phyloP scores from a whole-genome alignment of 2,797 vertebrate genomes.

The Harpagifer antarcticus region DNA sequence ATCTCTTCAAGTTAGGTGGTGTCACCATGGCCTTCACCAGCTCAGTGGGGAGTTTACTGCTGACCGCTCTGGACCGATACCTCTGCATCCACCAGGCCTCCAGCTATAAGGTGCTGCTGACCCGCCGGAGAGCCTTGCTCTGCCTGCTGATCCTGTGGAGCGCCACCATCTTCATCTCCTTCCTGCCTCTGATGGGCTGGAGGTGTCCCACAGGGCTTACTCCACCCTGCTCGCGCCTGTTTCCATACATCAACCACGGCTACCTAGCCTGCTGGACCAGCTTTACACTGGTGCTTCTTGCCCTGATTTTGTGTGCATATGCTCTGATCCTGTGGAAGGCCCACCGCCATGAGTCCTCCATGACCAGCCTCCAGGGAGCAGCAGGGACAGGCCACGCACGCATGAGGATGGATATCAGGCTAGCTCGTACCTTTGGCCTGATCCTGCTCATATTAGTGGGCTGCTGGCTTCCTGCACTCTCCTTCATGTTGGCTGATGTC shows the following conservation, averaged over 20 bases:
- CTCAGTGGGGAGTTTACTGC: constrained; percentile 93
- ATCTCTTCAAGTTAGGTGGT: constrained; percentile 93
- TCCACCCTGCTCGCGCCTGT: constrained; percentile 87
- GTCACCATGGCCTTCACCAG: constrained; percentile 91
- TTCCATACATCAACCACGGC: constrained; percentile 86
- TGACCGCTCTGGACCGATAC: constrained; percentile 94
- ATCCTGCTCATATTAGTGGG: constrained; percentile 88
- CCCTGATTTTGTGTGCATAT: constrained; percentile 88
- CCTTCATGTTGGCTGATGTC: constrained; percentile 89
- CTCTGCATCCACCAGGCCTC: constrained; percentile 89
- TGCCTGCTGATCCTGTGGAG: constrained; percentile 88
- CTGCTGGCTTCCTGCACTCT: constrained; percentile 91
- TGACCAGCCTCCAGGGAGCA: constrained; percentile 76
- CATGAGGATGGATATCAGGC: constrained; percentile 91
- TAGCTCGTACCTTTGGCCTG: constrained; percentile 91
- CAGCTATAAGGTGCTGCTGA: constrained; percentile 90
- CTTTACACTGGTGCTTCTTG: constrained; percentile 84
- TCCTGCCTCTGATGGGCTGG: constrained; percentile 93
- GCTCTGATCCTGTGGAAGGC: constrained; percentile 90
- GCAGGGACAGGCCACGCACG: constrained; percentile 71
- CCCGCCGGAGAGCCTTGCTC: constrained; percentile 83
- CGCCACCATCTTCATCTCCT: constrained; percentile 83
- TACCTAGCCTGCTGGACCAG: constrained; percentile 90
- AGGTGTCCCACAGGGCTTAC: constrained; percentile 84
- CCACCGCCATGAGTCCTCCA: constrained; percentile 86